Base-by-base conservation (phyloP, 35 echinoderm and acorn worm species). In the Patiria miniata region DNA sequence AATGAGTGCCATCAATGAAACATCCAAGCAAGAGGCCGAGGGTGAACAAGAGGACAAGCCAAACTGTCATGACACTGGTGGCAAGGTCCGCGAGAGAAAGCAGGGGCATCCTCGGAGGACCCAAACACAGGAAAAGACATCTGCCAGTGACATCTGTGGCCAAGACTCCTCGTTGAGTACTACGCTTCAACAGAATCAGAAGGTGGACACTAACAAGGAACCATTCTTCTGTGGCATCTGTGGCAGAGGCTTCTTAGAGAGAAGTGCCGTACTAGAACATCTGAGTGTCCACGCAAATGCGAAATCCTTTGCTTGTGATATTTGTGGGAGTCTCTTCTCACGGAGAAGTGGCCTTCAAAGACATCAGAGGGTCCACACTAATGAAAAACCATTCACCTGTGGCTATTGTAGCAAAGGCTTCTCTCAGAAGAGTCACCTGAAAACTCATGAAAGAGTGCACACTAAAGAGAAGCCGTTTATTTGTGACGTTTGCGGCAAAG, bases 221-320 rank as follows among this genome's bases (percentile, higher is more conserved):
- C 93, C 89, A 8, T 95, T 61, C 76, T 28, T 81, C 51, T 95
- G 93, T 37, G 33, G 87, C 42, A 51, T 83, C 40, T 95, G 93
- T 83, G 89, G 85, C 23, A 51, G 79, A 37, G 61, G 51, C 38
- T 95, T 95, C 23, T 53, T 59, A 19, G 55, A 85, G 83, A 61
- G 59, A 61, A 30, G 30, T 0, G 42, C 58, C 79, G 52, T 93
- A 2, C 82, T 6, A 21, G 37, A 32, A 79, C 91, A 93, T 61
- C 29, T 47, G 59, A 83, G 40, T 16, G 61, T 32, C 7, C 91
- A 93, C 52, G 18, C 84, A 40, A 78, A 40, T 8, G 37, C 56
- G 40, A 68, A 54, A 30, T 19, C 83, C 19, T 34, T 77, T 80
- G 10, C 78, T 17, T 93, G 87, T 65, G 79, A 83, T n/a, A 42